phyloP scores from a whole-genome alignment of 2,113 vertebrate species.

The Dipodomys ordii region DNA sequence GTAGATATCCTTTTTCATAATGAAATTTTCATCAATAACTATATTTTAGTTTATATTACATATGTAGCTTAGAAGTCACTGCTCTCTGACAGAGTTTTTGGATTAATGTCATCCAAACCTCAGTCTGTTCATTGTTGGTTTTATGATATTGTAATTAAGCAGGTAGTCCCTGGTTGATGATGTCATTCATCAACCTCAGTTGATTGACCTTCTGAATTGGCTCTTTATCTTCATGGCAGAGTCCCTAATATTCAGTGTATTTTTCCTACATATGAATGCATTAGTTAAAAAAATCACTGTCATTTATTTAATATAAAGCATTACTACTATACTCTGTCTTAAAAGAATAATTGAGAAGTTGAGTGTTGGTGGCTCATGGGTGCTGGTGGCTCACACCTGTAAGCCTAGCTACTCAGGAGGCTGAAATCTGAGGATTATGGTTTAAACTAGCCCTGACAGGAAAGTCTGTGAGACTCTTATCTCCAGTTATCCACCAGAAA shows the following conservation, averaged over 20 bases:
- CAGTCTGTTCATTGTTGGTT: background rate
- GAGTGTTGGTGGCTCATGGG: too few relatives aligned
- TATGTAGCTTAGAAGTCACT: background rate
- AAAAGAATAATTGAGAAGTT: too few relatives aligned
- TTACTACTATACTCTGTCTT: background rate
- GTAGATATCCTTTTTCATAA: background rate
- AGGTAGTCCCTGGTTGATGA: background rate
- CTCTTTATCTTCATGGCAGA: background rate
- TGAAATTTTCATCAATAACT: background rate
- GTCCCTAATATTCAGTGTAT: background rate
- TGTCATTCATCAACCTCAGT: background rate
- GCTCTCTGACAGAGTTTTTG: background rate
- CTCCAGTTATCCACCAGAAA: too few relatives aligned
- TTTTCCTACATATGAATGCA: background rate
- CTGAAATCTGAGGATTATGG: too few relatives aligned
- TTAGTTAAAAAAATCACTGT: background rate
- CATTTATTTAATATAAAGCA: background rate
- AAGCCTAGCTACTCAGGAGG: too few relatives aligned
- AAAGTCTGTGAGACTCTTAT: too few relatives aligned
- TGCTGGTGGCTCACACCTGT: too few relatives aligned
- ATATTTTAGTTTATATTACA: background rate
- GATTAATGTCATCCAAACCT: background rate
- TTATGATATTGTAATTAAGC: background rate
- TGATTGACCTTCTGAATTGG: background rate
- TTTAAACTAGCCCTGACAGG: too few relatives aligned